These are phyloP conservation scores for Lipophrys pholis DNA, from an alignment of 2,113 vertebrate species.

Conservation along the genomic window DNA sequence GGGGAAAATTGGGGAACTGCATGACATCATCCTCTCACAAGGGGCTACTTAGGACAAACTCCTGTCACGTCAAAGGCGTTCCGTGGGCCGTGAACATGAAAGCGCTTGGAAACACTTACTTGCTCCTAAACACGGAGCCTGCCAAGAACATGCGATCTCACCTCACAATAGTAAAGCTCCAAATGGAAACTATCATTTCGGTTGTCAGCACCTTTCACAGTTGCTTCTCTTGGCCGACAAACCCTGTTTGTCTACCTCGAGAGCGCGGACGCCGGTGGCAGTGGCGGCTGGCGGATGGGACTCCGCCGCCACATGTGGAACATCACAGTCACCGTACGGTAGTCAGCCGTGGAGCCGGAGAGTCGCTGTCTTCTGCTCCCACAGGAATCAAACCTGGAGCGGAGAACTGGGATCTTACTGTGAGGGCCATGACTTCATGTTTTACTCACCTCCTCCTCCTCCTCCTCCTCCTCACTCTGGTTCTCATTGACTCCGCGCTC, in stretches of 20 bases:
- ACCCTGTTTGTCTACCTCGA: conserved; percentile 32
- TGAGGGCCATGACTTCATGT: conserved; percentile 71
- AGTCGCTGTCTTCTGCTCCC: conserved; percentile 74
- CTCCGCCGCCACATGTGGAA: conserved; percentile 70
- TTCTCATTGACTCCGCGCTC: conserved; percentile 50
- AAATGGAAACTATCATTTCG: conserved; percentile 73
- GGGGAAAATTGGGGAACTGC: not conserved
- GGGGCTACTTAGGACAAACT: conserved; percentile 27
- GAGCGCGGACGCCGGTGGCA: conserved; percentile 31
- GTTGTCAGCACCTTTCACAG: conserved; percentile 61
- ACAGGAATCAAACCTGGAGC: conserved; percentile 53
- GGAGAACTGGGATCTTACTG: conserved; percentile 62
- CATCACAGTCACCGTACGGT: conserved; percentile 74
- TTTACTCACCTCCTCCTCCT: conserved; percentile 51
- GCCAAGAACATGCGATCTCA: conserved; percentile 59
- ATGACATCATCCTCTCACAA: conserved; percentile 14
- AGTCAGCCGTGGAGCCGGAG: conserved; percentile 71
- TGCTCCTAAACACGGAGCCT: conserved; percentile 26
- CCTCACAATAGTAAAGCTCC: conserved; percentile 50
- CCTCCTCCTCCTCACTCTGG: conserved; percentile 29
- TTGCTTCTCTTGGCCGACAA: conserved; percentile 68
- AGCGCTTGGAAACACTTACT: conserved; percentile 51
- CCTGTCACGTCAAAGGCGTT: conserved; percentile 33
- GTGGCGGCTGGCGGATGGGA: conserved; percentile 26
- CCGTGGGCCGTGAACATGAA: conserved; percentile 16